Evolutionary conservation across 1,140 invertebrate genomes (phyloP), one percentile per base, ranked within the genome.

Genomic region (Protaetia brevitarsis): DNA sequence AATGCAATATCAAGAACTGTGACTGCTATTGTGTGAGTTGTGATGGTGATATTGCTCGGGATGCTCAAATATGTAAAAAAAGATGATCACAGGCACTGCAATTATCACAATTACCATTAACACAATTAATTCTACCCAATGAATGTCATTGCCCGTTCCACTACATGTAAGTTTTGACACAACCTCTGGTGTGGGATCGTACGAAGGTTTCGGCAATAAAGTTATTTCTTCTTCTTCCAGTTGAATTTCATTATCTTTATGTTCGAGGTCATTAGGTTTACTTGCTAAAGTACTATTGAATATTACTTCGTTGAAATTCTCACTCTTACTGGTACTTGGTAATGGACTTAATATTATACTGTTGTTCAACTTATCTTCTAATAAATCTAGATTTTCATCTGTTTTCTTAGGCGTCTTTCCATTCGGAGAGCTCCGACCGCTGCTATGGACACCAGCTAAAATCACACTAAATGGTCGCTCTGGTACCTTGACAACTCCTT

Each of bases 401-500:
- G 34, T 62, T 59, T 59, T 59, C 28, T 19, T 13, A n/a, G 57
- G 6, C 30, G 27, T n/a, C 11, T 19, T 16, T 23, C 41, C 41
- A 59, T 27, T 66, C 74, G 82, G 81, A 45, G 82, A 84, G 63
- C 75, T 80, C 64, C 80, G 79, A 8, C 85, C 85, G 70, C 79
- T 81, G 8, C 74, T 78, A 64, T 83, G 82, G 7, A 82, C 73
- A 19, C 75, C 67, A 27, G 85, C 86, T 45, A 89, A 68, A 16
- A 79, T 78, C 73, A 87, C 85, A 5, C 85, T 88, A 75, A 88
- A 88, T 59, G 88, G 86, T 34, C 85, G 85, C 6, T 89, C 82
- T 19, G 89, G 90, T 11, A 92, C 87, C 81, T 89, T 91, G 11
- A 92, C 83, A 10, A 82, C 83, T 29, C 85, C 79, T 68, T 84